A percentile compares a stretch with the other conserved stretches of the same genome.
phyloP scores from a whole-genome alignment of 2,888 invertebrate species.

The Cordylochernes scorpioides region DNA sequence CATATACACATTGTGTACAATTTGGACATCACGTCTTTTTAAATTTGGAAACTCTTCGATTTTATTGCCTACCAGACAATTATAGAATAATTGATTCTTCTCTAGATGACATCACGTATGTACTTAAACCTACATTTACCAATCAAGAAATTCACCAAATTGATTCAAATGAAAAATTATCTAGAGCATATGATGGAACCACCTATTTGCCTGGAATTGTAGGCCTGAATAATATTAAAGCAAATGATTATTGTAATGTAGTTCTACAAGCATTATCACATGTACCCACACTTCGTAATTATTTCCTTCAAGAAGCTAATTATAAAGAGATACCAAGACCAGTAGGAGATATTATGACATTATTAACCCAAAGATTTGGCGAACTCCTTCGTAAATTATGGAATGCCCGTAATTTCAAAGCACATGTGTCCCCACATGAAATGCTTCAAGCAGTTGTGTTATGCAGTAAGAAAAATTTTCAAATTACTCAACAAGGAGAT shows the following conservation, averaged over 20 bases:
- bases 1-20: conserved; percentile 93
- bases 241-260: conserved; percentile 98
- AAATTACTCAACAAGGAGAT: conserved; percentile 95
- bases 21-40: conserved; percentile 93
- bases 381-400: conserved; percentile 87
- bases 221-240: conserved; percentile 94
- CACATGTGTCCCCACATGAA: conserved; percentile 97
- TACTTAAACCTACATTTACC: conserved; percentile 84
- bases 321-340: conserved; percentile 60
- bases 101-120: conserved; percentile 86
- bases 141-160: conserved; percentile 49
- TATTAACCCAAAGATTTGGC: conserved; percentile 72
- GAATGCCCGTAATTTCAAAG: conserved; percentile 96
- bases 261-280: conserved; percentile 83
- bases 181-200: conserved; percentile 81
- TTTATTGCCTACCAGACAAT: conserved; percentile 96
- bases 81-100: conserved; percentile 97
- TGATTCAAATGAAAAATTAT: conserved; percentile 54
- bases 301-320: conserved; percentile 75
- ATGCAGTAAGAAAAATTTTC: conserved; percentile 82
- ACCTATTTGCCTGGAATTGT: conserved; percentile 92
- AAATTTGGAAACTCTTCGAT: conserved; percentile 81
- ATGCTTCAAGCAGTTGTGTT: conserved; percentile 95
- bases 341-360: conserved; percentile 75
- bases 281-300: conserved; percentile 75